These are phyloP conservation scores for Trilocha varians DNA, from an alignment of 2,888 invertebrate genomes.

Conservation along the genomic window DNA sequence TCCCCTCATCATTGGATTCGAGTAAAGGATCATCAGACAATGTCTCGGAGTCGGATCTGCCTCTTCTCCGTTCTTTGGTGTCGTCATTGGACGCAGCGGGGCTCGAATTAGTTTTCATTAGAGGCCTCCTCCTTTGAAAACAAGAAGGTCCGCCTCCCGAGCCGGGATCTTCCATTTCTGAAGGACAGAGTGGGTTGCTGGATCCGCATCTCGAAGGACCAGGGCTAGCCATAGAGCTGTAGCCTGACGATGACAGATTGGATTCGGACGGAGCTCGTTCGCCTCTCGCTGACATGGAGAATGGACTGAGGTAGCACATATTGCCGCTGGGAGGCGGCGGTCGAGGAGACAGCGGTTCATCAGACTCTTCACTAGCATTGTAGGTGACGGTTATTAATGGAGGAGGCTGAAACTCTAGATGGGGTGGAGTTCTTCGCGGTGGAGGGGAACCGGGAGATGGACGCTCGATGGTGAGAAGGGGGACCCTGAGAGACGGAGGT, in stretches of 20 bases:
- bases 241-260: slow-evolving; percentile 87
- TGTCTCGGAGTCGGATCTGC: slow-evolving; percentile 82
- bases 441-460: slow-evolving; percentile 79
- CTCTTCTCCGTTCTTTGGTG: slow-evolving; percentile 67
- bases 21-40: slow-evolving; percentile 80
- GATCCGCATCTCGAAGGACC: slow-evolving; percentile 87
- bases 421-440: slow-evolving; percentile 75
- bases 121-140: slow-evolving; percentile 74
- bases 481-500: slow-evolving; percentile 73
- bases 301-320: slow-evolving; percentile 85
- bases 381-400: slow-evolving; percentile 83
- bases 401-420: slow-evolving; percentile 78
- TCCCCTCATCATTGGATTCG: slow-evolving; percentile 85
- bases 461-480: slow-evolving; percentile 77
- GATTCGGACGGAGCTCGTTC: slow-evolving; percentile 87
- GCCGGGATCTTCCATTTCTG: slow-evolving; percentile 82
- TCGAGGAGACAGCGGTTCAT: slow-evolving; percentile 79
- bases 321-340: slow-evolving; percentile 67
- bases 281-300: slow-evolving; percentile 80
- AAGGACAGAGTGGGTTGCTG: slow-evolving; percentile 83
- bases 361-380: slow-evolving; percentile 85
- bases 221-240: slow-evolving; percentile 89
- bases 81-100: slow-evolving; percentile 59
- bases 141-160: slow-evolving; percentile 70
- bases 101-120: slow-evolving; percentile 75